Evolutionary conservation across 1,140 invertebrate species (phyloP).

Genomic region (Dendrolimus punctatus): DNA sequence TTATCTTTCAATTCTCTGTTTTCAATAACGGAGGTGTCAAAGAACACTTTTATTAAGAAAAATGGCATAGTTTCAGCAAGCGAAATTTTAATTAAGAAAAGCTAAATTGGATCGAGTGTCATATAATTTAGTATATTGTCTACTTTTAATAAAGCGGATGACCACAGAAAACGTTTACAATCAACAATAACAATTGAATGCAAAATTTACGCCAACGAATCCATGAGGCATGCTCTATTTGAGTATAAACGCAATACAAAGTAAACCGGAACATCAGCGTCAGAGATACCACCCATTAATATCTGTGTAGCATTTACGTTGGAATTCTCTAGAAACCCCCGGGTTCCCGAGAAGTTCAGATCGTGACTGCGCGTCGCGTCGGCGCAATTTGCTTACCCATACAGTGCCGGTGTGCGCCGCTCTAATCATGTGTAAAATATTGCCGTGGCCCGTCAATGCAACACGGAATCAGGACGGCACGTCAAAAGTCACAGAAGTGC

Average conservation of each 20-base stretch:
- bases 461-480: slow-evolving; percentile 50
- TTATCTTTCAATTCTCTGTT: no score
- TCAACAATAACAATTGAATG: no score
- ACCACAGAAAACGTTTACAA: no score
- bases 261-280: slow-evolving; percentile 16
- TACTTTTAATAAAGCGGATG: no score
- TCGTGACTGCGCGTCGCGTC: slow-evolving; percentile 64
- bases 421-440: slow-evolving; percentile 72
- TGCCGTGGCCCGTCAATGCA: slow-evolving; percentile 53
- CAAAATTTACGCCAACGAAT: no score
- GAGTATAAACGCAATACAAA: slow-evolving; percentile 19
- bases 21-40: no score
- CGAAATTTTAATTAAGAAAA: no score
- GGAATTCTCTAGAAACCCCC: slow-evolving; percentile 65
- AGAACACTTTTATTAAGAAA: no score
- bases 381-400: slow-evolving; percentile 68
- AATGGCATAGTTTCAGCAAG: no score
- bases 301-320: slow-evolving; percentile 61
- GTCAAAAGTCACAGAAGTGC: slow-evolving; percentile 52
- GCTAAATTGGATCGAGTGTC: no score
- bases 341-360: slow-evolving; percentile 63
- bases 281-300: slow-evolving; percentile 51
- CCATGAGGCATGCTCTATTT: slow-evolving; percentile 4
- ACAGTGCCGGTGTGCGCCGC: slow-evolving; percentile 46
- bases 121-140: no score